A percentile compares a stretch with the other conserved stretches of the same genome.
Conservation (phyloP, 1,140 invertebrate genomes). For the Metaphire vulgaris region DNA sequence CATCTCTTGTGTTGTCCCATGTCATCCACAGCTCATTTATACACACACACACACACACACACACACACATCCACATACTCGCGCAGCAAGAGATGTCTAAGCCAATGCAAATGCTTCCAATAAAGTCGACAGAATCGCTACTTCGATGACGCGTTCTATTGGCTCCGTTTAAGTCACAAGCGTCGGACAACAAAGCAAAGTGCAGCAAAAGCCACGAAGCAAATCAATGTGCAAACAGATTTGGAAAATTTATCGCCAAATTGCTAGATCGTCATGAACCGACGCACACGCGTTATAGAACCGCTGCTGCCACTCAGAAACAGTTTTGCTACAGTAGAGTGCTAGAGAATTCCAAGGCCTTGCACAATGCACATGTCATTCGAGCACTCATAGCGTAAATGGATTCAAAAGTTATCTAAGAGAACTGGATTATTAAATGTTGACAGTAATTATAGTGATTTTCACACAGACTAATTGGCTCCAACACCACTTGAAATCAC, state of each 20-base stretch:
- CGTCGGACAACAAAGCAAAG: not conserved
- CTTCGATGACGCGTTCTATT: not conserved
- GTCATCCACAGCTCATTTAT: not conserved
- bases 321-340: too few relatives aligned
- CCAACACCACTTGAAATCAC: too few relatives aligned
- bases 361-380: too few relatives aligned
- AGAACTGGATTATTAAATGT: too few relatives aligned
- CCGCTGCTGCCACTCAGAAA: too few relatives aligned
- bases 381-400: too few relatives aligned
- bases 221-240: slow-evolving; percentile 3
- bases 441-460: too few relatives aligned
- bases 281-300: too few relatives aligned
- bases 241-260: not conserved
- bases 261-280: not conserved
- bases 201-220: not conserved
- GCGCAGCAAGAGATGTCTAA: not conserved
- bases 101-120: not conserved
- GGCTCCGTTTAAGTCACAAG: not conserved
- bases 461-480: too few relatives aligned
- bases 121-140: not conserved
- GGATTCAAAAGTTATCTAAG: too few relatives aligned
- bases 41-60: not conserved
- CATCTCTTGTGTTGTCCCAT: not conserved
- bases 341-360: too few relatives aligned
- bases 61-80: not conserved